Conservation (phyloP, 2,113 vertebrate species). For the Pachypanchax playfairii region DNA sequence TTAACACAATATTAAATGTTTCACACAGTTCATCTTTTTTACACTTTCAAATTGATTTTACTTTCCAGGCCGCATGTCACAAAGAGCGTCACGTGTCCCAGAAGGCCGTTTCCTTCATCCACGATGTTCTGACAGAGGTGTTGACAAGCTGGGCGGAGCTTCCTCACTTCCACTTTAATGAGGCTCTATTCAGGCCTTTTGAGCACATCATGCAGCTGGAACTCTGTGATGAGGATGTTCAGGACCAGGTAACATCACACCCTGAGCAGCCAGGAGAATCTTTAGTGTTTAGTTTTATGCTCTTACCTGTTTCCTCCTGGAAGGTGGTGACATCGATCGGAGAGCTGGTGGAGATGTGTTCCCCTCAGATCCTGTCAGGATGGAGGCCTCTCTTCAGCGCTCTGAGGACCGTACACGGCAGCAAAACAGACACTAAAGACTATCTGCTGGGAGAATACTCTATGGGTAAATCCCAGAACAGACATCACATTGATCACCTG, state of each 20-base stretch:
- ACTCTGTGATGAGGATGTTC: constrained; percentile 95
- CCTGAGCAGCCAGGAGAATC: not conserved
- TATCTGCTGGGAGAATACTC: constrained; percentile 94
- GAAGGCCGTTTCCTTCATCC: constrained; percentile 97
- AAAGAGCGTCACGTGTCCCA: constrained; percentile 95
- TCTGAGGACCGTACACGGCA: constrained; percentile 90
- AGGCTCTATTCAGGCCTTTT: constrained; percentile 94
- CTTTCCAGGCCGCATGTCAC: constrained; percentile 89
- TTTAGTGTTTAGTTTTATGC: not conserved
- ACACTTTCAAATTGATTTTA: not conserved
- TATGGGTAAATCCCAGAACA: constrained; percentile 87
- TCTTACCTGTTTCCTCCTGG: not conserved
- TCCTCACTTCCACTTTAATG: constrained; percentile 94
- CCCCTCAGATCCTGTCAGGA: constrained; percentile 93
- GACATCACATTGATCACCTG: too few relatives aligned
- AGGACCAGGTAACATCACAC: constrained; percentile 88
- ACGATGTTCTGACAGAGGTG: constrained; percentile 94
- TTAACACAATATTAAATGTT: too few relatives aligned
- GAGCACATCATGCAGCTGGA: constrained; percentile 98
- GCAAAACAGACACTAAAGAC: constrained; percentile 91
- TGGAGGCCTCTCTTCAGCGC: constrained; percentile 98
- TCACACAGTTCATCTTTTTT: not conserved
- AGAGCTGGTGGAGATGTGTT: constrained; percentile 96
- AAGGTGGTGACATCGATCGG: constrained; percentile 96
- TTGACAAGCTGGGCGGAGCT: constrained; percentile 91